Base-by-base conservation (phyloP, 1,140 invertebrate species). In the Pomacea maculata region DNA sequence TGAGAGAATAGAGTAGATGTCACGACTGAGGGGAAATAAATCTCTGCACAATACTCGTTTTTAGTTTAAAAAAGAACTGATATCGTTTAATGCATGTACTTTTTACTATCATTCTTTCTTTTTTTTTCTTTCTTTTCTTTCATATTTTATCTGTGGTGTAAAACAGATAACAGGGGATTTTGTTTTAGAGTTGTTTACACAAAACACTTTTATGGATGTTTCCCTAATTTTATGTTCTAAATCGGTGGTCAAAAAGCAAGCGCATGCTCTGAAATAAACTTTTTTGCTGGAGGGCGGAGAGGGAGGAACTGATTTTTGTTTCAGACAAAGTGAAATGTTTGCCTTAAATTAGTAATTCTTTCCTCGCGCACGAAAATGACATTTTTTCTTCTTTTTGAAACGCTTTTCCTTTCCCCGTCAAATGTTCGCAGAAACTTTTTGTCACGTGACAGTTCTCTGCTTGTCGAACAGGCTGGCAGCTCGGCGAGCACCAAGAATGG, bases 401-500 rank as follows among this genome's bases (percentile, higher is more conserved):
- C 34, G 6, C 34, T 45, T 45, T 45, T 45, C 34, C 34, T 45
- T 45, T 45, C 34, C 34, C 25, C 34, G 34, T 45, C 34, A 67
- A 67, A 19, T 67, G 0, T 17, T 25, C 25, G 25, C 25, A 25
- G 25, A 25, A 25, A 25, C 0, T n/a, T 54, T 52, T 55, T 54
- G 3, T 74, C 10, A 21, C 14, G 54, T n/a, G 19, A 54, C 21
- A 57, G 34, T 73, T 10, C 45, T 19, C 8, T 73, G 71, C 55
- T 5, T 9, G 19, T 17, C 71, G 45, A 57, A 0, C 75, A 78
- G 75, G 85, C 15, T 87, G 83, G 82, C 82, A 84, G 67, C 80
- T 86, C 12, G 85, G 85, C 6, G 86, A 87, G 72, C 83, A 85
- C 54, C 76, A 78, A 14, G 80, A 85, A 63, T 87, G 86, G 86